Evolutionary conservation across 2,113 vertebrate species (phyloP), one percentile per base, ranked within the genome.

Genomic region (Rhegmatorhina hoffmannsi): DNA sequence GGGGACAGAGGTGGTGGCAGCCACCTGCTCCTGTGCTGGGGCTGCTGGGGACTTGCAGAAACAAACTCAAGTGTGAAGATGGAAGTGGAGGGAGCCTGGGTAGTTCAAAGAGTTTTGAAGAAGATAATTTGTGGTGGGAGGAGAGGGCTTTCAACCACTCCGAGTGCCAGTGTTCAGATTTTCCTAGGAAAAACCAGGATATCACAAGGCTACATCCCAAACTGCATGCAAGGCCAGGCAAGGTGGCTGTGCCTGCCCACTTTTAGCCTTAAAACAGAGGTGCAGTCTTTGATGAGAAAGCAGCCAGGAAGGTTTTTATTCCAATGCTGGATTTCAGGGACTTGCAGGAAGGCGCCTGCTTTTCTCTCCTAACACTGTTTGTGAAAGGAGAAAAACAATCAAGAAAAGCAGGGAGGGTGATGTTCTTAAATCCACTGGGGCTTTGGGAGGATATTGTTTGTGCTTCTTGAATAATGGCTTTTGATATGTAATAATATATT

Each of bases 401-500:
- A 92, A 64, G 73, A 23, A 53, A 81, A 84, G 18, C 6, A 1
- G 52, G 20, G n/a, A 87, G 68, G 75, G 75, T 3, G 31, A 72
- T 31, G 69, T 89, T 77, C 5, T 59, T 79, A 91, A 96, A 95
- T 96, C 93, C 26, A 0, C 75, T 3, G 2, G 77, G 86, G 87
- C 87, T 93, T 96, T 91, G 80, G 81, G 84, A 93, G 94, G 94
- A 93, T 95, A 91, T 94, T 97, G 94, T 97, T 97, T 97, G 92
- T 93, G 74, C 79, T 90, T 92, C 86, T 96, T 94, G 93, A 97
- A 96, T 97, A 95, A 96, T 94, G 92, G 87, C 90, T 95, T 96
- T 95, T 96, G 96, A 95, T 97, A 69, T 19, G 44, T 91, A 94
- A 94, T 97, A 95, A 97, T 92, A 93, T 64, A 96, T 94, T 94